Percentiles rank a stretch among this genome's conserved stretches.
Evolutionary conservation across 2,797 vertebrate species (phyloP).

Genomic region (Poecilia velifera): DNA sequence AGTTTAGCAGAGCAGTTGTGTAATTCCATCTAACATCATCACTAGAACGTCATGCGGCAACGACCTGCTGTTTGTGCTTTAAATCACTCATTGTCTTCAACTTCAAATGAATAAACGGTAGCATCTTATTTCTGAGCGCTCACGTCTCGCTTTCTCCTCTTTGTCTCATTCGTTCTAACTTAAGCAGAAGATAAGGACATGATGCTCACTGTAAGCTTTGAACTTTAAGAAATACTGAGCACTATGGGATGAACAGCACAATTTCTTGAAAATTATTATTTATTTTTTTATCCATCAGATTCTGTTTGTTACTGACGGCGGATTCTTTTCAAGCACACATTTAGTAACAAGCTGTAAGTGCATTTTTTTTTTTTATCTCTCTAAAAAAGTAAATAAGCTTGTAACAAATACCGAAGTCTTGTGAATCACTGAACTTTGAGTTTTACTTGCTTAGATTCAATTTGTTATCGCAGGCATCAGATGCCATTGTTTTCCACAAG

Average conservation of each 20-base stretch:
- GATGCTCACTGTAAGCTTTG: not conserved
- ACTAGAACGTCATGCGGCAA: constrained; percentile 47
- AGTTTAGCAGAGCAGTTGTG: constrained; percentile 63
- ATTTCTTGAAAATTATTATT: not conserved
- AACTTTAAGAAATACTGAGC: not conserved
- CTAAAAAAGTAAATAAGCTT: too few relatives aligned
- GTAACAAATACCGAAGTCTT: not conserved
- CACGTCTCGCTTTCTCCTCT: constrained; percentile 12
- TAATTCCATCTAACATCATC: constrained; percentile 71
- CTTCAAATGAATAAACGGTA: constrained; percentile 33
- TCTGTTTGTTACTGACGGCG: not conserved
- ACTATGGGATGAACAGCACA: not conserved
- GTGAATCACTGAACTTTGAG: not conserved
- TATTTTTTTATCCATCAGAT: too few relatives aligned
- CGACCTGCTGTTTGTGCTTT: constrained; percentile 40
- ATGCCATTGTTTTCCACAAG: not conserved
- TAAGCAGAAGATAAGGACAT: not conserved
- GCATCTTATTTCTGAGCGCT: constrained; percentile 14
- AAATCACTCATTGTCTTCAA: constrained; percentile 23
- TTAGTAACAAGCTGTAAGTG: not conserved
- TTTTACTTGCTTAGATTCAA: not conserved
- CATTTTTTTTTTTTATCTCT: not conserved
- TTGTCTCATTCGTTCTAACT: constrained; percentile 4
- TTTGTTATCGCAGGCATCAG: not conserved
- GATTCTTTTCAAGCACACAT: not conserved